Conservation (phyloP, 2,888 invertebrate genomes). For the Eupithecia subfuscata region DNA sequence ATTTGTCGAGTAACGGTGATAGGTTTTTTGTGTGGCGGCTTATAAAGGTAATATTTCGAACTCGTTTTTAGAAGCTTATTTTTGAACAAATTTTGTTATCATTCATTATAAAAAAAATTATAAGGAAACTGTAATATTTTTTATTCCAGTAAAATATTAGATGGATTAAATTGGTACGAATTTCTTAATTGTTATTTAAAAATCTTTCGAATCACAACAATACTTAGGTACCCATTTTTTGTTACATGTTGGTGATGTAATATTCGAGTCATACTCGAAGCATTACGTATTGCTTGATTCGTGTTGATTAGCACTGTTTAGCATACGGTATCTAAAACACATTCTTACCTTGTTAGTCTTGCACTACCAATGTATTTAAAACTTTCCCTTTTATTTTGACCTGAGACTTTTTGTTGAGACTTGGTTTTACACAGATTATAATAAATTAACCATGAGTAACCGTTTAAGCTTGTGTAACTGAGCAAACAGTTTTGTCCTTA, state of each 20-base stretch:
- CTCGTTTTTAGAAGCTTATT: neutral
- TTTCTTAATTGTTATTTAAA: neutral
- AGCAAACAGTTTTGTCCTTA: slow-evolving; percentile 67
- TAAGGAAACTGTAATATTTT: no score
- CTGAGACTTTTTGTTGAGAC: slow-evolving; percentile 48
- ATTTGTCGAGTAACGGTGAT: slow-evolving; percentile 3
- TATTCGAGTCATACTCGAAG: slow-evolving; percentile 55
- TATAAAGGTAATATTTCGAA: neutral
- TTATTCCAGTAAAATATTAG: neutral
- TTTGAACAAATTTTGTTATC: neutral
- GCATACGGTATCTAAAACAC: slow-evolving; percentile 66
- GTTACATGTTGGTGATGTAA: neutral
- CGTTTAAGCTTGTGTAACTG: slow-evolving; percentile 55
- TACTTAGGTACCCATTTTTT: neutral
- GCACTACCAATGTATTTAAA: slow-evolving; percentile 52
- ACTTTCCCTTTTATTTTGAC: slow-evolving; percentile 60
- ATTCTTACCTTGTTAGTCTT: slow-evolving; percentile 55
- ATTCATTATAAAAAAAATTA: no score
- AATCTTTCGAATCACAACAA: neutral
- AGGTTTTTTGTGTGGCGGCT: slow-evolving; percentile 1
- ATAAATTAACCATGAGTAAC: slow-evolving; percentile 11
- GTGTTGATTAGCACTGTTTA: slow-evolving; percentile 70
- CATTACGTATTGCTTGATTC: slow-evolving; percentile 60
- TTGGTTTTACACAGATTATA: slow-evolving; percentile 38
- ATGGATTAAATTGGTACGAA: neutral